Conservation (phyloP, 1,140 invertebrate species). For the Drosophila watanabei region DNA sequence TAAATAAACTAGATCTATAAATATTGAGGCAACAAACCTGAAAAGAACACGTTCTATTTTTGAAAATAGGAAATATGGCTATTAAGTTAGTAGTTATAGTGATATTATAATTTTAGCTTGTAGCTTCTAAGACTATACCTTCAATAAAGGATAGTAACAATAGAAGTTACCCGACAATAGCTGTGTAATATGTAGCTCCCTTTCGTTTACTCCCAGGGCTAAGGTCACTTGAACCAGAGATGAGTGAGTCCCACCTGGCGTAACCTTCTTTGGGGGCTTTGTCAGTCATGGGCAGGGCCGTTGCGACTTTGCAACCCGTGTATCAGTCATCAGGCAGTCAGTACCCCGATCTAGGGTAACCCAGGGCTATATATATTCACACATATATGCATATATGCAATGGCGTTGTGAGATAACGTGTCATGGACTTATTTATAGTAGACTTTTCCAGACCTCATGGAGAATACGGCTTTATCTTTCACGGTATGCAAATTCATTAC, state of each 20-base stretch:
- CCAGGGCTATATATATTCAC: slow-evolving; percentile 6
- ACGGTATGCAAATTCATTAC: slow-evolving; percentile 54
- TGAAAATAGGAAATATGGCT: slow-evolving; percentile 1
- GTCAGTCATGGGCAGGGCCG: slow-evolving; percentile 41
- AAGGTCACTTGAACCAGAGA: slow-evolving; percentile 22
- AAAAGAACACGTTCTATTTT: slow-evolving; percentile 28
- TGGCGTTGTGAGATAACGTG: slow-evolving; percentile 27
- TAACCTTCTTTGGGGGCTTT: slow-evolving; percentile 28
- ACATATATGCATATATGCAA: slow-evolving; percentile 1
- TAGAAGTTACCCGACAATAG: neutral
- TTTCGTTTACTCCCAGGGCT: slow-evolving; percentile 18
- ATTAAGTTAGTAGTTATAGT: neutral
- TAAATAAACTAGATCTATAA: slow-evolving; percentile 35
- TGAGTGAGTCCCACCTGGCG: slow-evolving; percentile 23
- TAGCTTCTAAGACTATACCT: neutral
- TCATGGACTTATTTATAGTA: slow-evolving; percentile 41
- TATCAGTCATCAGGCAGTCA: slow-evolving; percentile 21
- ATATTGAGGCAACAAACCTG: slow-evolving; percentile 11
- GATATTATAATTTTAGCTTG: neutral
- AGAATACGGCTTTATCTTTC: slow-evolving; percentile 40
- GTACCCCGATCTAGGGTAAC: slow-evolving; percentile 11
- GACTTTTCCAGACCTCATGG: slow-evolving; percentile 22
- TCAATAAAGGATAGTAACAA: neutral
- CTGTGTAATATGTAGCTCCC: neutral
- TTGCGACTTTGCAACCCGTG: neutral